A percentile compares a stretch with the other conserved stretches of the same genome.
These are phyloP conservation scores for Bungarus multicinctus DNA, from an alignment of 2,113 vertebrate species.

Conservation along the genomic window DNA sequence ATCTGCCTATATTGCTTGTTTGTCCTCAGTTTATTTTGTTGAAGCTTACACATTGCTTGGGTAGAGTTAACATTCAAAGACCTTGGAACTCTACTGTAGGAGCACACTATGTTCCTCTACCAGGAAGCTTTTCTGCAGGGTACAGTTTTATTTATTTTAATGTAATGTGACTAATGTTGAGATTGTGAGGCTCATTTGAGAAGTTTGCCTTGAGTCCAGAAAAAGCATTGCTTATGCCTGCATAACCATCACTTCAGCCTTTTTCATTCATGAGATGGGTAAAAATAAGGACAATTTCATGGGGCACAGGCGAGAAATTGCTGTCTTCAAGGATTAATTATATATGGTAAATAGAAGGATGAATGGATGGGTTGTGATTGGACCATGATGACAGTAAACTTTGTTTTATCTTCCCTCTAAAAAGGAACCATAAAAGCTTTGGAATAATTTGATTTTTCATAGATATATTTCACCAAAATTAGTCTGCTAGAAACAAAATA, in stretches of 20 bases:
- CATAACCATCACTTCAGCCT: not conserved
- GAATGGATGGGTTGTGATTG: not conserved
- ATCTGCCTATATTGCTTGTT: not conserved
- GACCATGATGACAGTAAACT: not conserved
- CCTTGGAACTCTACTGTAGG: not conserved
- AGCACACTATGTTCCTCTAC: not conserved
- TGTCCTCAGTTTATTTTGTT: not conserved
- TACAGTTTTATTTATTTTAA: not conserved
- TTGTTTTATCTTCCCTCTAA: not conserved
- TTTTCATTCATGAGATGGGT: not conserved
- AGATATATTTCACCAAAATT: not conserved
- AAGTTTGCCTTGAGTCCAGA: not conserved
- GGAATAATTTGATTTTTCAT: not conserved
- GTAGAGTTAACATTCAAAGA: not conserved
- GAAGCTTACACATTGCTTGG: not conserved
- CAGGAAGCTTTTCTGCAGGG: not conserved
- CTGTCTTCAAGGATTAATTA: not conserved
- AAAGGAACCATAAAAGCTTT: not conserved
- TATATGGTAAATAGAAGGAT: not conserved
- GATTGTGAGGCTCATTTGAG: not conserved
- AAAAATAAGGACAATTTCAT: not conserved
- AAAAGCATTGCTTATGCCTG: not conserved
- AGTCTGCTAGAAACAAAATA: not conserved
- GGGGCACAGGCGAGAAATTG: not conserved
- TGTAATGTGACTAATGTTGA: not conserved